phyloP scores from a whole-genome alignment of 2,797 vertebrate genomes.

The Glyptemys insculpta region DNA sequence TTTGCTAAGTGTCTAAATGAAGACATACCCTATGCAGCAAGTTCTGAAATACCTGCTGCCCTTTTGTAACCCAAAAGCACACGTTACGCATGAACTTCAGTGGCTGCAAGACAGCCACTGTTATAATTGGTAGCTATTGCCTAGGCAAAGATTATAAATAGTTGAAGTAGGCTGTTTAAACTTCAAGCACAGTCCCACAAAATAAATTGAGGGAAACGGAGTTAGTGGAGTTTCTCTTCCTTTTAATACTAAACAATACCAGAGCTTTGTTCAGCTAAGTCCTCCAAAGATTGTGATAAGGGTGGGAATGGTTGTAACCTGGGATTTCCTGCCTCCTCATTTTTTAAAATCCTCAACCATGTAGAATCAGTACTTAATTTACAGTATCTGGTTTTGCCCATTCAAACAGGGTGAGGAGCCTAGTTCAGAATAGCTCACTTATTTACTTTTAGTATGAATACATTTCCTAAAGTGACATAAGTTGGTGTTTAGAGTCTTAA shows the following conservation, averaged over 20 bases:
- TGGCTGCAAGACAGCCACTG: background rate
- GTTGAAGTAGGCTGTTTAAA: background rate
- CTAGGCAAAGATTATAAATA: background rate
- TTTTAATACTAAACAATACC: background rate
- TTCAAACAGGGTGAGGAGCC: background rate
- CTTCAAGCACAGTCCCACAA: background rate
- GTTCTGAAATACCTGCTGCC: background rate
- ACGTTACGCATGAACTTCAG: background rate
- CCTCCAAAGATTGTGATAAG: background rate
- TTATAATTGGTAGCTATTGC: background rate
- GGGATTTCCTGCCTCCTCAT: fast-evolving
- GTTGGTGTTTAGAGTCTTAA: background rate
- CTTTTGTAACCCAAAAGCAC: background rate
- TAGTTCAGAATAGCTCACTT: fast-evolving
- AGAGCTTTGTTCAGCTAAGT: background rate
- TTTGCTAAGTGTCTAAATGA: background rate
- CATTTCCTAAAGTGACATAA: background rate
- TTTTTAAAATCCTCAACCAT: background rate
- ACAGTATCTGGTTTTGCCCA: fast-evolving
- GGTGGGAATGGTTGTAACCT: background rate
- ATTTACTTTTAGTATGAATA: fast-evolving
- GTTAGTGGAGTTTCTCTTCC: background rate
- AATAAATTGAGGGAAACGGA: background rate
- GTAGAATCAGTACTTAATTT: background rate
- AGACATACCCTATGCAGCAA: background rate